Percentiles rank a stretch among this genome's conserved stretches.
Evolutionary conservation across 2,113 vertebrate genomes (phyloP).

Genomic region (Microcebus tavaratra): DNA sequence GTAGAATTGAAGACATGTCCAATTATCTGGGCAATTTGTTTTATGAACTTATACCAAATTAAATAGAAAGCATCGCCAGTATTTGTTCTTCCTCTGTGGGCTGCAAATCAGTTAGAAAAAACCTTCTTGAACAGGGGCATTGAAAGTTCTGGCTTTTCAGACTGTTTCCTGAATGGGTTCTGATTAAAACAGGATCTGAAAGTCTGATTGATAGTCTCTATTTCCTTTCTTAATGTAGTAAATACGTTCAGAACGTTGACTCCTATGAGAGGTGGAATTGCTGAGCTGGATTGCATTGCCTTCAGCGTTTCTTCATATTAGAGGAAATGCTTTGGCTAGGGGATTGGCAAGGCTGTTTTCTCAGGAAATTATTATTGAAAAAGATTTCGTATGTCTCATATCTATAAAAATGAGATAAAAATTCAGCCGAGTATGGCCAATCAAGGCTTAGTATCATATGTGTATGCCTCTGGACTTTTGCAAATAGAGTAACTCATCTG

Average conservation of each 20-base stretch:
- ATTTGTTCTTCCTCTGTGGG: conserved; percentile 73
- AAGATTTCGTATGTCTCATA: conserved; percentile 61
- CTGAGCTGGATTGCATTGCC: conserved; percentile 59
- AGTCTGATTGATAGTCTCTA: conserved; percentile 77
- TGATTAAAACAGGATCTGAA: conserved; percentile 79
- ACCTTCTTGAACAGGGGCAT: conserved; percentile 37
- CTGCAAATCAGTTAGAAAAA: conserved; percentile 72
- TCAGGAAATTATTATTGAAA: conserved; percentile 57
- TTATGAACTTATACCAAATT: conserved; percentile 81
- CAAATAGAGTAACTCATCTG: neutral
- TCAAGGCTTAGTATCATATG: neutral
- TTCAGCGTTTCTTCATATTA: conserved; percentile 66
- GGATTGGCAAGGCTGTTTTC: conserved; percentile 8
- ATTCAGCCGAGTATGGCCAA: neutral
- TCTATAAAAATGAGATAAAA: conserved; percentile 57
- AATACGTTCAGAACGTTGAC: conserved; percentile 73
- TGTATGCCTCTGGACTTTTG: neutral
- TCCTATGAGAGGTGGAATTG: conserved; percentile 65
- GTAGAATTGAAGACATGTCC: conserved; percentile 69
- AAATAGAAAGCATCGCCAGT: conserved; percentile 71
- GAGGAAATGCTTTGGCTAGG: conserved; percentile 74
- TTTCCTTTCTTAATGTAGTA: conserved; percentile 82
- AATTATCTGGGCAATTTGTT: conserved; percentile 80
- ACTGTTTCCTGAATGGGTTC: conserved; percentile 70
- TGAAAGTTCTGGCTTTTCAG: conserved; percentile 77